phyloP scores from a whole-genome alignment of 92 coral and sea anemone genomes.

The Ricordea florida region DNA sequence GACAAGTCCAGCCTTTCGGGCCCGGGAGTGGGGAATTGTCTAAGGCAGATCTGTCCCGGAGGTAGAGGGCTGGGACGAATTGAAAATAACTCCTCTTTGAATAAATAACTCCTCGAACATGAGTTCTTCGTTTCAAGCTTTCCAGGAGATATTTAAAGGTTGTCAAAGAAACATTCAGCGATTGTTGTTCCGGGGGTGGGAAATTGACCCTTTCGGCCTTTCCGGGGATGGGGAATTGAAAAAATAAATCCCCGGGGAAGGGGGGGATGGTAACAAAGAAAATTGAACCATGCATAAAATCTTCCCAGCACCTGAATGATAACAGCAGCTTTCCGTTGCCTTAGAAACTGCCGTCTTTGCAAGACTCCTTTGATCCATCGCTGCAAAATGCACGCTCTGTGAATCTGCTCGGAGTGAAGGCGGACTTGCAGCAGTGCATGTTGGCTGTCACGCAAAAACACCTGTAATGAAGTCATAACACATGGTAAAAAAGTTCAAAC shows the following conservation, averaged over 20 bases:
- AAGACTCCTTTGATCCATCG: conserved; percentile 87
- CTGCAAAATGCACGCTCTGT: conserved; percentile 79
- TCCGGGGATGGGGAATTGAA: too few relatives aligned
- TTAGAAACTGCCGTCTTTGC: conserved; percentile 79
- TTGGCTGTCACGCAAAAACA: conserved; percentile 93
- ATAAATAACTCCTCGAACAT: too few relatives aligned
- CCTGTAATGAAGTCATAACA: conserved; percentile 25
- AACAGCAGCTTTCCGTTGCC: conserved; percentile 84
- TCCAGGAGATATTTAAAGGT: too few relatives aligned
- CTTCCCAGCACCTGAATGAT: conserved; percentile 67
- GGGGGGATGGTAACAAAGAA: background rate
- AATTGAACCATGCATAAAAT: background rate
- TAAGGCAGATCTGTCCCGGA: too few relatives aligned
- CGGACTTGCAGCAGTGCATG: conserved; percentile 77
- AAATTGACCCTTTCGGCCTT: too few relatives aligned
- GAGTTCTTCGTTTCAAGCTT: too few relatives aligned
- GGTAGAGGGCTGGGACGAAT: too few relatives aligned
- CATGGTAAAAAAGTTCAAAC: background rate
- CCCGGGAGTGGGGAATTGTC: too few relatives aligned
- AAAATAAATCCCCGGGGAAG: background rate
- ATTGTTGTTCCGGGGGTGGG: too few relatives aligned
- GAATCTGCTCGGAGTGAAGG: conserved; percentile 71
- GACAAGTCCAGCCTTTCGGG: too few relatives aligned
- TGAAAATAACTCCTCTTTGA: too few relatives aligned
- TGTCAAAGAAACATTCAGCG: too few relatives aligned